Base-by-base conservation (phyloP, 2,113 vertebrate species). In the Orcinus orca region DNA sequence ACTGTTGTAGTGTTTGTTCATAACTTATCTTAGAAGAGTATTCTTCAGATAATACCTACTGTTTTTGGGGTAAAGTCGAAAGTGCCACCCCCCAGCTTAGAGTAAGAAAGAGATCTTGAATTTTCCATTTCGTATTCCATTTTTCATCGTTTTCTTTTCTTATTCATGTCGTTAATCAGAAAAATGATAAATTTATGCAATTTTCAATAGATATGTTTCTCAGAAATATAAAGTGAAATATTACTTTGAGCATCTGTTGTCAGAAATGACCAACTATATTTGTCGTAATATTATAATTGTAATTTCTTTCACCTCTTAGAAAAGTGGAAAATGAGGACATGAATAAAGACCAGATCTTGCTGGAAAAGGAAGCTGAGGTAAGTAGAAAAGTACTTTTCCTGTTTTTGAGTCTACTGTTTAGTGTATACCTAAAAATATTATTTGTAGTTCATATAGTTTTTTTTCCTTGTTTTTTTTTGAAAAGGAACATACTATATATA, bases 361-460 rank as follows among this genome's bases (percentile, higher is more conserved):
- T 99, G 98, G 99, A 99, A 98, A 99, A 99, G 98, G 99, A 99
- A 98, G 99, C 99, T 92, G 99, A 99, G 99, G 99, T 99, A 98
- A 98, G 98, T 93, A 29, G 14, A 21, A 21, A 31, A 88, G 41
- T 15, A 5, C 8, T 36, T 31, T 21, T 63, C 13, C 1, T 44
- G 1, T 62, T 83, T n/a, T 68, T 11, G 6, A 18, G 3, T 47
- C 65, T 55, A 3, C 21, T 71, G 29, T 60, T 53, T 23, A 29
- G 13, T 53, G 47, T 38, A 21, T 1, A 13, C 67, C 29, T 3
- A 18, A 18, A 41, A 44, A 44, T 26, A 26, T 33, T 20, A 13
- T 31, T 67, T 81, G 25, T 90, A 44, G 58, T 55, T 83, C 50
- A 17, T 60, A 36, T 9, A 71, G 26, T 36, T 87, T 84, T 50